phyloP scores from a whole-genome alignment of 2,113 vertebrate species.

The Caranx melampygus region DNA sequence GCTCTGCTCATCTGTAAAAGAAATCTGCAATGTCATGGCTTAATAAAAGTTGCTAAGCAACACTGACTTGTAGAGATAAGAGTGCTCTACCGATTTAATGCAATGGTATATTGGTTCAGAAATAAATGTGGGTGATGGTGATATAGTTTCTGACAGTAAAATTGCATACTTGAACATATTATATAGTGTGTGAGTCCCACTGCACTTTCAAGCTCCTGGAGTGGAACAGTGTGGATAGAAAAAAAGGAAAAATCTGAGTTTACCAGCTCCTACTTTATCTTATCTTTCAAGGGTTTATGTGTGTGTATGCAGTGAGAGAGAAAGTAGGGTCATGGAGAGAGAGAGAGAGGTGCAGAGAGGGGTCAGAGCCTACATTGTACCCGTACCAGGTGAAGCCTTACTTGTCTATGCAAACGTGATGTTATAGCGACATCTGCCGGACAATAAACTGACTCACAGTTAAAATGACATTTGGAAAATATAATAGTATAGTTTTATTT shows the following conservation, averaged over 20 bases:
- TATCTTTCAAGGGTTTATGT: too few species aligned
- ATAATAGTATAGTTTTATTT: not conserved
- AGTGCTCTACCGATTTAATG: not conserved
- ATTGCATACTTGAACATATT: not conserved
- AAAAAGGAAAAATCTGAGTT: not conserved
- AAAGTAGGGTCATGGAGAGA: too few species aligned
- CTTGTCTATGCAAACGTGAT: not conserved
- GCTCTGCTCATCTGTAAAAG: not conserved
- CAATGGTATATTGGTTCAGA: not conserved
- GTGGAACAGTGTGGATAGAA: not conserved
- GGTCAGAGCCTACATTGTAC: too few species aligned
- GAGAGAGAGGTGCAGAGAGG: too few species aligned
- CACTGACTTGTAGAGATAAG: not conserved
- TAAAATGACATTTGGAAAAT: not conserved
- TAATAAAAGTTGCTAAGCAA: slow-evolving; percentile 12
- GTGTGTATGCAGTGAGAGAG: too few species aligned
- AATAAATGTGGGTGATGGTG: not conserved
- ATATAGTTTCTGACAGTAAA: not conserved
- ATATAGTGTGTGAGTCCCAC: not conserved
- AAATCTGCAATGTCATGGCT: not conserved
- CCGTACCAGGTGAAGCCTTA: too few species aligned
- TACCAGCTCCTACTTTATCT: not conserved
- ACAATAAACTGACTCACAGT: fast-evolving
- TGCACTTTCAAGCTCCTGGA: not conserved
- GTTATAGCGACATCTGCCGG: slow-evolving; percentile 49